phyloP scores from a whole-genome alignment of 2,797 vertebrate species.

The Okamejei kenojei region DNA sequence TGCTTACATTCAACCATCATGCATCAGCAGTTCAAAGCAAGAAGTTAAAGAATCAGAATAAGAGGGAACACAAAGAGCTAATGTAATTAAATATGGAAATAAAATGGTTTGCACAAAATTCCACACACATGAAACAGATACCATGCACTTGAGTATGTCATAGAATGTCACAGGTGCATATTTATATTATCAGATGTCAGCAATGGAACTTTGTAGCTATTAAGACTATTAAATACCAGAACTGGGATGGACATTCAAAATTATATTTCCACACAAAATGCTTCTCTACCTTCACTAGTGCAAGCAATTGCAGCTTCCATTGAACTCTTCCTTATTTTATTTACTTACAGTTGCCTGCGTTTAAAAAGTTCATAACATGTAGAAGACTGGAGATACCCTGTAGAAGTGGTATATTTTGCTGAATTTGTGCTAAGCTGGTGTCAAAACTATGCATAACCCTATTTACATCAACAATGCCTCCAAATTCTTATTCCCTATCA shows the following conservation, averaged over 20 bases:
- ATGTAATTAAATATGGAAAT: neutral
- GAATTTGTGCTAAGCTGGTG: neutral
- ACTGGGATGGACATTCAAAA: constrained; percentile 32
- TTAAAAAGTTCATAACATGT: neutral
- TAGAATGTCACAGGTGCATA: neutral
- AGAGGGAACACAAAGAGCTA: neutral
- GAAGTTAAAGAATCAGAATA: constrained; percentile 19
- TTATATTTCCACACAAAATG: neutral
- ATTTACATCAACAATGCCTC: neutral
- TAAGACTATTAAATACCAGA: neutral
- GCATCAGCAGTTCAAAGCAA: constrained; percentile 44
- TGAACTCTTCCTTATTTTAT: neutral
- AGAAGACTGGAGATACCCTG: neutral
- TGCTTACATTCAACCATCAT: constrained; percentile 44
- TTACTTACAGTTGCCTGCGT: neutral
- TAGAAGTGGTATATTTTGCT: neutral
- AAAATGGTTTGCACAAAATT: constrained; percentile 14
- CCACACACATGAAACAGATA: neutral
- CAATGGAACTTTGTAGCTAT: neutral
- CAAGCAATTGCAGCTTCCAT: neutral
- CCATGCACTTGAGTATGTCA: constrained; percentile 4
- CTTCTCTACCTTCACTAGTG: neutral
- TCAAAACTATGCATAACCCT: neutral
- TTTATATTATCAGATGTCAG: neutral
- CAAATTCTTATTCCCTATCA: neutral